These are phyloP conservation scores for Lepilemur ruficaudatus DNA, from an alignment of 2,797 vertebrate genomes.

Conservation along the genomic window DNA sequence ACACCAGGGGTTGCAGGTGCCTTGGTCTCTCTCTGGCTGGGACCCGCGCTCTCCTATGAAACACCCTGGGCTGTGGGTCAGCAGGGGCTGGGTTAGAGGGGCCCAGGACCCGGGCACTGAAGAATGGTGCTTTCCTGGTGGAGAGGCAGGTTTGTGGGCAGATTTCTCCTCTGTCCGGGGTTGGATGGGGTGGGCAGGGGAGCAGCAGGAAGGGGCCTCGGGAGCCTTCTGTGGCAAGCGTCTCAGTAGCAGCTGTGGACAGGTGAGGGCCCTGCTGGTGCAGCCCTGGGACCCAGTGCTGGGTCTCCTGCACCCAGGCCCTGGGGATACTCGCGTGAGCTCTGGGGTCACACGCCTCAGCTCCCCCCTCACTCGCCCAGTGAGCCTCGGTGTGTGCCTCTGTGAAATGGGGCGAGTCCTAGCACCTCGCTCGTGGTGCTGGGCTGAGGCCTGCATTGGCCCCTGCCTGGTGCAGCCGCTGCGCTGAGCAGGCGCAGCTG, in stretches of 20 bases:
- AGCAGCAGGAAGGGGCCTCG: not conserved
- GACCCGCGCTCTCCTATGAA: not conserved
- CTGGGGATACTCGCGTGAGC: accelerated
- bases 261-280: not conserved
- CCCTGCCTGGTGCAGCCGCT: accelerated
- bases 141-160: not conserved
- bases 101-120: not conserved
- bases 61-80: not conserved
- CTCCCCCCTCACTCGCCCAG: accelerated
- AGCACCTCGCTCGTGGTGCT: not conserved
- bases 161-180: not conserved
- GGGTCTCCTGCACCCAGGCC: accelerated
- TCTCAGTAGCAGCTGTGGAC: not conserved
- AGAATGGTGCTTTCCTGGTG: accelerated
- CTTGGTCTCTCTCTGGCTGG: not conserved
- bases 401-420: not conserved
- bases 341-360: not conserved
- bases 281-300: not conserved
- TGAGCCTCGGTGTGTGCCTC: not conserved
- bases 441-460: not conserved
- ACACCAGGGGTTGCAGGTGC: not conserved
- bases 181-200: not conserved
- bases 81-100: not conserved
- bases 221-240: no score
- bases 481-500: accelerated